Conservation (phyloP, 1,140 invertebrate species). For the Cherax destructor region DNA sequence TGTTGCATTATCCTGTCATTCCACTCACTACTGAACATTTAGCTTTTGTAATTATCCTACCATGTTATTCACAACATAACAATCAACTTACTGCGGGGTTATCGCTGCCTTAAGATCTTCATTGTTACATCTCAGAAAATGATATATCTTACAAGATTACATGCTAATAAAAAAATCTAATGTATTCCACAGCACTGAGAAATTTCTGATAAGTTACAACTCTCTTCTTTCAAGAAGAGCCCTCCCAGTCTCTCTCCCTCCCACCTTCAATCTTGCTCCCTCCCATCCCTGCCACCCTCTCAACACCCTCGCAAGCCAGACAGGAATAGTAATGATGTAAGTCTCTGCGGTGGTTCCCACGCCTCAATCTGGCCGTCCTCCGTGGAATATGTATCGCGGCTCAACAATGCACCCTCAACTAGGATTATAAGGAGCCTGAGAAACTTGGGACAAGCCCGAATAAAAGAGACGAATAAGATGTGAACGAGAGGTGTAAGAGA, state of each 20-base stretch:
- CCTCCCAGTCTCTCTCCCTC: background rate
- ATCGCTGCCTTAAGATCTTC: no score
- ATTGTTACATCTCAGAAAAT: no score
- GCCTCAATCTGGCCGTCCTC: background rate
- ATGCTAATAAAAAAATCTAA: no score
- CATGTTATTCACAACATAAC: no score
- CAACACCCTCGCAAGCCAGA: background rate
- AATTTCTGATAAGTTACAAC: background rate
- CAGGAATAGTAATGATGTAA: background rate
- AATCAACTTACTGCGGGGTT: no score
- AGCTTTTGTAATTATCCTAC: no score
- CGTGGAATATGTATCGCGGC: slow-evolving; percentile 3
- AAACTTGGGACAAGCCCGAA: background rate
- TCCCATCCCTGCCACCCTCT: background rate
- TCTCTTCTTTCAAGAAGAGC: background rate
- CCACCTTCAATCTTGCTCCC: background rate
- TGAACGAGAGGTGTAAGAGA: background rate
- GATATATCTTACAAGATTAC: no score
- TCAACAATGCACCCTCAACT: background rate
- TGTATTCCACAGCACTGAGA: no score
- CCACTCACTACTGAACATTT: no score
- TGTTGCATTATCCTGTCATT: no score
- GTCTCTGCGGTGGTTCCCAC: slow-evolving; percentile 14
- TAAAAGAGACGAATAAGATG: slow-evolving; percentile 11
- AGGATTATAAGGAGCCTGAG: background rate